Percentiles rank a stretch among this genome's conserved stretches.
Evolutionary conservation across 92 coral and sea anemone species (phyloP).

Genomic region (Epizoanthus scotinus): DNA sequence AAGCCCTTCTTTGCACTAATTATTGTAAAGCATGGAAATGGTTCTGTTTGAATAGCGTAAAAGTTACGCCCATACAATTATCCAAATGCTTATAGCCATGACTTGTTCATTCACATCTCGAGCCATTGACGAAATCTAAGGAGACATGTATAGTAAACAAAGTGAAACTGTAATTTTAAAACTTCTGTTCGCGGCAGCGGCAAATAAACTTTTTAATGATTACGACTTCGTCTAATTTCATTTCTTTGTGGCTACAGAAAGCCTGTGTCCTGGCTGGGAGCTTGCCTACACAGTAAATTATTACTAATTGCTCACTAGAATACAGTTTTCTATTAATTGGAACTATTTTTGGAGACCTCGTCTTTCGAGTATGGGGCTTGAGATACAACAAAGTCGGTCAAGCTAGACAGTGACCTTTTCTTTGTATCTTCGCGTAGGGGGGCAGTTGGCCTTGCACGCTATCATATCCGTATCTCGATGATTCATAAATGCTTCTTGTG

Average conservation of each 20-base stretch:
- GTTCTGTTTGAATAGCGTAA: conserved; percentile 77
- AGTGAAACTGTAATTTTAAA: conserved; percentile 13
- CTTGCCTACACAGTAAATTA: not conserved
- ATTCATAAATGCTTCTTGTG: conserved; percentile 56
- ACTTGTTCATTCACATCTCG: conserved; percentile 2
- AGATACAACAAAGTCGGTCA: conserved; percentile 27
- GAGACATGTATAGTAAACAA: conserved; percentile 38
- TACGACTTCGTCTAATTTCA: conserved; percentile 21
- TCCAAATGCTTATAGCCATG: conserved; percentile 62
- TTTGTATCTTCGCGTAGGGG: conserved; percentile 43
- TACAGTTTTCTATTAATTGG: conserved; percentile 28
- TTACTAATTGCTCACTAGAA: conserved; percentile 29
- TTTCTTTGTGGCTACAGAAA: conserved; percentile 30
- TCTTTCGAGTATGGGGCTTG: conserved; percentile 37
- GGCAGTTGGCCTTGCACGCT: conserved; percentile 47
- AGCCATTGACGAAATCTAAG: conserved; percentile 31
- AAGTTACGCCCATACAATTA: conserved; percentile 91
- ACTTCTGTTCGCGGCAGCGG: conserved; percentile 19
- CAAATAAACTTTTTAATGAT: conserved; percentile 27
- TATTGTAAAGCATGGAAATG: conserved; percentile 53
- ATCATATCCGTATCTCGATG: conserved; percentile 62
- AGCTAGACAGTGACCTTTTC: conserved; percentile 43
- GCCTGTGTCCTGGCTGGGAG: not conserved
- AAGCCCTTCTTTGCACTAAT: conserved; percentile 33
- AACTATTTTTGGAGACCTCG: conserved; percentile 33